Evolutionary conservation across 1,140 invertebrate species (phyloP), one percentile per base, ranked within the genome.

Genomic region (Dendrolimus kikuchii): DNA sequence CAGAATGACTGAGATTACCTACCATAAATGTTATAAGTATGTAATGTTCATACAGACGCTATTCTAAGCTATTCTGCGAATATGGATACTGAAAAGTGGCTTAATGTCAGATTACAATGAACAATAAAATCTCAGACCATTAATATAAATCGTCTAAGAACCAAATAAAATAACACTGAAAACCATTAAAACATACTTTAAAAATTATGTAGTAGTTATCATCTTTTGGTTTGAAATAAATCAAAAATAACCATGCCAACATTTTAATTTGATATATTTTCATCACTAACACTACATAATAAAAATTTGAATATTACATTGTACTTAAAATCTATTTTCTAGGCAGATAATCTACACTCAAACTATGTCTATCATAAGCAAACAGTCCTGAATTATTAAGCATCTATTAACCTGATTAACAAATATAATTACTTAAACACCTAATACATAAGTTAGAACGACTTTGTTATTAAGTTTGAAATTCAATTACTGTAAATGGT

Each of bases 401-500:
- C 65, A 63, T 62, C 68, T 68, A 71, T 60, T 62, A 60, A 63
- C 51, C 42, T 49, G 62, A 50, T 60, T 53, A 50, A 42, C 46
- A 53, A 53, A 53, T 43, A 53, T 54, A 51, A 49, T 9, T 9
- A 50, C 57, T 57, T 23, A 55, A 53, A 56, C 63, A 64, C 45
- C 57, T 59, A 68, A 50, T 55, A 53, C 40, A 51, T 57, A 59
- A 66, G 62, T 55, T 60, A 60, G 60, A 66, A 69, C 62, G 42
- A 64, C 40, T 53, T 64, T 44, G 39, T 49, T 54, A 46, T 53
- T 65, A 51, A 37, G 6, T 57, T 57, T 62, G 62, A 49, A 49
- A 55, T 53, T 61, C 57, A 6, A 48, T 57, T 73, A 75, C 60
- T 68, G 74, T 39, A 77, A 69, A 65, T 74, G 74, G 51, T 80